These are phyloP conservation scores for Entomobrya multifasciata DNA, from an alignment of 2,888 invertebrate genomes.

Conservation along the genomic window DNA sequence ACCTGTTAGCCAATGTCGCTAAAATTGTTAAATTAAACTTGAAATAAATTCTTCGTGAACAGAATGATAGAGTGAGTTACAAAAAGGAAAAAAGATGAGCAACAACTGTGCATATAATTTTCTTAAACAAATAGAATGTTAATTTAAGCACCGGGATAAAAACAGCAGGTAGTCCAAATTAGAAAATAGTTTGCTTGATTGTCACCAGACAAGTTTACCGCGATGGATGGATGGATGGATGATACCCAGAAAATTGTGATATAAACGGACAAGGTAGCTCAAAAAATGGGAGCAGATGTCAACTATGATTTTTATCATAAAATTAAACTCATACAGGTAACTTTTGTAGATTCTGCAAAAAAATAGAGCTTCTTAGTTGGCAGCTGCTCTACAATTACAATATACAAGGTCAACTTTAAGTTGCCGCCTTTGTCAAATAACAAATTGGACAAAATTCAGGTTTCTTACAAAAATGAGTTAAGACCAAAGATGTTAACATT, in stretches of 20 bases:
- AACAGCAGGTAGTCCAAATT: slow-evolving; percentile 51
- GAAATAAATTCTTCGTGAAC: slow-evolving; percentile 14
- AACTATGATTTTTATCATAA: neutral
- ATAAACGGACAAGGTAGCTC: neutral
- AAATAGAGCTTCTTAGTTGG: slow-evolving; percentile 28
- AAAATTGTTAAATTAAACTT: slow-evolving; percentile 13
- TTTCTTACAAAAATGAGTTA: slow-evolving; percentile 27
- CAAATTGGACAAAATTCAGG: slow-evolving; percentile 1
- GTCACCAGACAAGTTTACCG: slow-evolving; percentile 4
- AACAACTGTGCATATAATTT: neutral
- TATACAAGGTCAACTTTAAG: neutral
- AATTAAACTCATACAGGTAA: slow-evolving; percentile 3
- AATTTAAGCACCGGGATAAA: neutral
- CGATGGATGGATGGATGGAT: slow-evolving; percentile 4
- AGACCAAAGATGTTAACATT: neutral
- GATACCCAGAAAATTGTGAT: neutral
- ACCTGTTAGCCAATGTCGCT: neutral
- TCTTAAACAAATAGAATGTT: slow-evolving; percentile 10
- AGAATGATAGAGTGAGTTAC: slow-evolving; percentile 13
- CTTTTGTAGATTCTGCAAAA: neutral
- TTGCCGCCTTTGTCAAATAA: neutral
- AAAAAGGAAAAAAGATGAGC: neutral
- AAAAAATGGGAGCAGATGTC: slow-evolving; percentile 20
- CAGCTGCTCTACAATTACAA: slow-evolving; percentile 5
- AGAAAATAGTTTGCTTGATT: slow-evolving; percentile 40